Conservation (phyloP, 2,888 invertebrate species). For the Drosophila vallismaia region DNA sequence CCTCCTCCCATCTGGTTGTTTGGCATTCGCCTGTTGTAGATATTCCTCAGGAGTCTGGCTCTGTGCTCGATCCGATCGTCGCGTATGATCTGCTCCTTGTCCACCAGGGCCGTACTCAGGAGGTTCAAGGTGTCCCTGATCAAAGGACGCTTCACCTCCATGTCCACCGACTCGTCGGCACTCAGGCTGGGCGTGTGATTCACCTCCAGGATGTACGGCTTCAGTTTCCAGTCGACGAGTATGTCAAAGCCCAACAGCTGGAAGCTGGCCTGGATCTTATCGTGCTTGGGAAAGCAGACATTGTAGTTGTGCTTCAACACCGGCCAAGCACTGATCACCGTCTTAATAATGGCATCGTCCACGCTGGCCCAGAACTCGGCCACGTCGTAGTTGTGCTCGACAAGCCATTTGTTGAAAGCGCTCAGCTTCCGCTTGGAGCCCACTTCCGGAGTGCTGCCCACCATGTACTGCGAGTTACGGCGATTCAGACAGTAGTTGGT, state of each 20-base stretch:
- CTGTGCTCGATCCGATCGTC: constrained; percentile 86
- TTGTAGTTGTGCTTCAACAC: constrained; percentile 93
- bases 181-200: constrained; percentile 97
- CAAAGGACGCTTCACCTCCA: constrained; percentile 93
- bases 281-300: constrained; percentile 94
- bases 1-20: background rate
- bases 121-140: constrained; percentile 91
- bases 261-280: constrained; percentile 93
- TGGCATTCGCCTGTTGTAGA: constrained; percentile 21
- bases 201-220: constrained; percentile 94
- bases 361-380: constrained; percentile 91
- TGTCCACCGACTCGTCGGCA: constrained; percentile 92
- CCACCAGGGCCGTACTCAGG: constrained; percentile 90
- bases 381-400: constrained; percentile 88
- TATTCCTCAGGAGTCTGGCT: constrained; percentile 47
- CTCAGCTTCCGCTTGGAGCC: constrained; percentile 94
- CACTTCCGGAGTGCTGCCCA: constrained; percentile 88
- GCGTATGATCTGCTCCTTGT: constrained; percentile 88
- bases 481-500: constrained; percentile 97
- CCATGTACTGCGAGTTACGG: constrained; percentile 93
- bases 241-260: constrained; percentile 96
- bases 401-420: constrained; percentile 90
- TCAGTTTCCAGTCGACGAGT: constrained; percentile 92
- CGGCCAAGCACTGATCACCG: constrained; percentile 93
- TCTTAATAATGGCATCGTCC: constrained; percentile 96